Conservation (phyloP, 2,113 vertebrate species). For the Lophura nycthemera region DNA sequence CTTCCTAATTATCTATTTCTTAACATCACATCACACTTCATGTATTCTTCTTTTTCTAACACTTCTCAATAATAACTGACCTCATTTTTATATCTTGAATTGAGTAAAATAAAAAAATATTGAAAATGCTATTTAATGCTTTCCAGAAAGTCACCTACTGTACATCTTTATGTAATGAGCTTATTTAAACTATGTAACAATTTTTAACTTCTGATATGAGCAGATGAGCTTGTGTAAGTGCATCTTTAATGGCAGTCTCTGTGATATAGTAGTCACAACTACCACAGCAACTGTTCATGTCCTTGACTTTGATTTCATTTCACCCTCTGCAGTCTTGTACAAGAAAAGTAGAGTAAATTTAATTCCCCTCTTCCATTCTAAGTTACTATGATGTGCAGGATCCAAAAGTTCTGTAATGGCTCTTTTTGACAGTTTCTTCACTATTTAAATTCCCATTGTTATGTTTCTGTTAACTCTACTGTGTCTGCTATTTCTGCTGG, state of each 20-base stretch:
- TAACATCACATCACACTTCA: neutral
- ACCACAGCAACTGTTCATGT: neutral
- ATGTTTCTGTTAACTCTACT: neutral
- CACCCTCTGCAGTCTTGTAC: neutral
- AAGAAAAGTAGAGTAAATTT: neutral
- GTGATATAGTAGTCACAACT: neutral
- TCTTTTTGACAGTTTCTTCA: neutral
- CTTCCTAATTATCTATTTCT: neutral
- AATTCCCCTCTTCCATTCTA: neutral
- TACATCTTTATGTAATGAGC: too few relatives aligned
- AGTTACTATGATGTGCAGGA: accelerated
- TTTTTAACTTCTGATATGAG: neutral
- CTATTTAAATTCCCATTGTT: neutral
- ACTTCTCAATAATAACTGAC: neutral
- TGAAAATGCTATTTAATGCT: neutral
- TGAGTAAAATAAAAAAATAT: neutral
- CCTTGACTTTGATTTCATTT: neutral
- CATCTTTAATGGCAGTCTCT: neutral
- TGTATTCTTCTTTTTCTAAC: neutral
- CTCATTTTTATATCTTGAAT: neutral
- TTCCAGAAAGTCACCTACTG: neutral
- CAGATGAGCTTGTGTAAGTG: neutral
- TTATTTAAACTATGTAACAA: neutral
- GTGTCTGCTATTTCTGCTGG: accelerated
- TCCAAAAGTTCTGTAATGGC: neutral